Base-by-base conservation (phyloP, 2,113 vertebrate genomes). In the Aleadryas rufinucha region DNA sequence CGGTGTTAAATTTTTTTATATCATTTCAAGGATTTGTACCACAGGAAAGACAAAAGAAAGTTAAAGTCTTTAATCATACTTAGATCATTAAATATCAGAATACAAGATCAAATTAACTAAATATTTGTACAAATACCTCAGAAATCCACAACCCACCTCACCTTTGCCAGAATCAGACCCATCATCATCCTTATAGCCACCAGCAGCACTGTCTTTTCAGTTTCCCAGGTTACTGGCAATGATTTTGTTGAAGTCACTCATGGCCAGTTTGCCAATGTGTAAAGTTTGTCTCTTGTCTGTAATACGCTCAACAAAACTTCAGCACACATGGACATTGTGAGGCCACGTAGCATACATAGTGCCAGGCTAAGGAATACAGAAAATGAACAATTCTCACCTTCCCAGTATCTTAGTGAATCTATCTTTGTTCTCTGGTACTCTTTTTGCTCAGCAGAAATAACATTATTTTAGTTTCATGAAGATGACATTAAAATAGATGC, bases 221-320 rank as follows among this genome's bases (percentile, higher is more conserved):
- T 77, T 90, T 77, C 45, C 72, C 63, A 47, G 53, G 57, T 63
- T 60, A 56, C 19, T 68, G 54, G 33, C 28, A 65, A 16, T 26
- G 22, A 61, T 77, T 92, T 76, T 72, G 27, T 33, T 64, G 61
- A 90, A 64, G 53, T 52, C 24, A 52, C 64, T n/a, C 57, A 44
- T 0, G 0, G 30, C 1, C 56, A 65, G 15, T 79, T 90, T 80
- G 70, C 59, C 2, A 0, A 42, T n/a, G 16, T 31, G 30, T 19
- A 61, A 87, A 88, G 50, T 93, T 84, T 69, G 7, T 57, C 26
- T 50, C n/a, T 49, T 56, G 13, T 63, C 39, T 81, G 42, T 33
- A 74, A 77, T 4, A 2, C 2, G 18, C 74, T 65, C 20, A 81
- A 35, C 23, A 84, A 77, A 86, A 47, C 35, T 86, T 90, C 68